Base-by-base conservation (phyloP, 1,140 invertebrate genomes). In the Sminthurinus signatus region DNA sequence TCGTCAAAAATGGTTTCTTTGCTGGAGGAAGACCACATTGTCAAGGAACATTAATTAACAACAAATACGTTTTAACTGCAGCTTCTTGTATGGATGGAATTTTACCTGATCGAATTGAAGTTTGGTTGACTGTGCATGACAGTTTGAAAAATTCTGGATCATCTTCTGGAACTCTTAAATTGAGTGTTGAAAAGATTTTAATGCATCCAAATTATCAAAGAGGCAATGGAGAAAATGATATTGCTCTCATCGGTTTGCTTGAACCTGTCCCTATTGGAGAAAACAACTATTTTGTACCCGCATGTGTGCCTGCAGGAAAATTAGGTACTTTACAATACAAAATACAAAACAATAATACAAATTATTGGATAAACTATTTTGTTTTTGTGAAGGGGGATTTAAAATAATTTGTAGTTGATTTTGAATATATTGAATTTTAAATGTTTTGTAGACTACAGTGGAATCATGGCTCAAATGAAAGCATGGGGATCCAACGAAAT, bases 21-120 rank as follows among this genome's bases (percentile, higher is more conserved):
- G 66, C 56, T 14, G 70, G 70, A 32, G 70, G 70, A 36, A 29
- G 70, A 39, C 67, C 67, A 0, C 70, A 71, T 59, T 72, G 70
- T 54, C 62, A 46, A 19, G 70, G 54, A 27, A 64, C 61, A n/a
- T 32, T 67, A 15, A 67, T 72, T 17, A 72, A 72, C 44, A 65
- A 60, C 27, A 56, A 43, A 58, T 72, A 72, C 42, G 68, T 72
- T 21, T 17, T 72, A 3, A 69, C 70, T 28, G 60, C 70, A n/a
- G 63, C 64, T 21, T 44, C 57, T 48, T 72, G 70, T 48, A 62
- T 70, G 61, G 61, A 67, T 19, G 67, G 68, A 2, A 29, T 65
- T 1, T 55, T 62, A 17, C 50, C 69, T 10, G 57, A 56, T 54
- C 59, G 57, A 29, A 54, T 62, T 17, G 62, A 71, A 67, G 67